Percentiles rank a stretch among this genome's conserved stretches.
Conservation (phyloP, 2,797 vertebrate genomes). For the Cetoscarus ocellatus region DNA sequence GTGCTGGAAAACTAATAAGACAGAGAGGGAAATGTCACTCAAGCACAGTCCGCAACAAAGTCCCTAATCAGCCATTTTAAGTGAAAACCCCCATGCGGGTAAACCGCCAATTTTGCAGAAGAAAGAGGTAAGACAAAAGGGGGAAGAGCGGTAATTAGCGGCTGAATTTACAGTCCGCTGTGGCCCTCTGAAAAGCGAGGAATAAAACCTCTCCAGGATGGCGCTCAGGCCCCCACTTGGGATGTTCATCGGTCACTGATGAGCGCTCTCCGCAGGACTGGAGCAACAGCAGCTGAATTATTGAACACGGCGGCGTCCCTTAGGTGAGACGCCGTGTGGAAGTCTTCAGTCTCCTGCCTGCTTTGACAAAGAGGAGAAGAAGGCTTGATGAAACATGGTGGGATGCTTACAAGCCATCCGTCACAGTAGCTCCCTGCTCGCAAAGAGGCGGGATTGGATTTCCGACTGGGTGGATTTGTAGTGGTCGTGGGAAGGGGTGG, state of each 20-base stretch:
- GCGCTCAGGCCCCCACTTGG: slow-evolving; percentile 32
- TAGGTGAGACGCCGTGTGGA: slow-evolving; percentile 70
- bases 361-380: slow-evolving; percentile 68
- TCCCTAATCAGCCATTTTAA: neutral
- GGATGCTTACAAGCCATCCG: slow-evolving; percentile 78
- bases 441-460: slow-evolving; percentile 72
- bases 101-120: neutral
- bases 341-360: slow-evolving; percentile 71
- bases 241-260: slow-evolving; percentile 73
- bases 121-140: neutral
- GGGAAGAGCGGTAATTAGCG: slow-evolving; percentile 37
- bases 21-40: neutral
- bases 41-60: neutral
- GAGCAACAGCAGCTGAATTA: slow-evolving; percentile 80
- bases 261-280: slow-evolving; percentile 71
- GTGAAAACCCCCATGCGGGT: neutral
- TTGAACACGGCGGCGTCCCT: slow-evolving; percentile 71
- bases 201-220: slow-evolving; percentile 20
- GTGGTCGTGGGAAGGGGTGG: slow-evolving; percentile 22
- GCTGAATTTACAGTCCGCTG: slow-evolving; percentile 34
- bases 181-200: neutral
- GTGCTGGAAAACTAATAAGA: neutral
- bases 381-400: slow-evolving; percentile 78
- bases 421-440: slow-evolving; percentile 63
- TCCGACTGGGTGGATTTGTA: slow-evolving; percentile 64